Evolutionary conservation across 2,113 vertebrate species (phyloP), one percentile per base, ranked within the genome.

Genomic region (Mastomys natalensis): DNA sequence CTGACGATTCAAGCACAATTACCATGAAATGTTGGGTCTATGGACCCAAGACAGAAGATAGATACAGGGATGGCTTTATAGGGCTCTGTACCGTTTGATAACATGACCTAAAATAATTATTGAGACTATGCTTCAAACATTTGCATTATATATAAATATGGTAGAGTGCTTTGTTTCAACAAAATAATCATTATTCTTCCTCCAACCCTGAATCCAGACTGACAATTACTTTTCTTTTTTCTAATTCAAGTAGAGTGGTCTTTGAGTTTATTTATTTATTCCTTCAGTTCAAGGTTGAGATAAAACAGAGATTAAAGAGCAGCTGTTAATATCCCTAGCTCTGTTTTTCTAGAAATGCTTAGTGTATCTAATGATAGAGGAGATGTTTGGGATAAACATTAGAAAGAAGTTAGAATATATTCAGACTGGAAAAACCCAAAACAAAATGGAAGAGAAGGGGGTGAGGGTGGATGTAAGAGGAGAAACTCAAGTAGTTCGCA

Each of bases 311-410:
- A 60, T 37, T 0, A 19, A 34, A 55, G 37, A 34, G 10, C 80
- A 9, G 15, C 91, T 72, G 17, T 29, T 86, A 62, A 26, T 43
- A 19, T 93, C 26, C 78, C 5, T 31, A 31, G 10, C 24, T 80
- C 13, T 85, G 66, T 55, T 80, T 37, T 62, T 84, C 17, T 31
- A 70, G 89, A 97, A 96, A 37, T n/a, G 12, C 4, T 84, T 92
- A 24, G 3, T 11, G 7, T 26, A 76, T 43, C 55, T 91, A 74
- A 66, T 29, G n/a, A 34, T 3, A 24, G 5, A 48, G 40, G 60
- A 85, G 58, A 21, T 76, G 24, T 72, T 37, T 68, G 29, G 60
- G 31, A 51, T 7, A n/a, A 37, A 82, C 1, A 64, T 29, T 45
- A 85, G 43, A 74, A 60, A 62, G 43, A 93, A 51, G 17, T 19